Base-by-base conservation (phyloP, 2,888 invertebrate genomes). In the Venustoraphidia nigricollis region DNA sequence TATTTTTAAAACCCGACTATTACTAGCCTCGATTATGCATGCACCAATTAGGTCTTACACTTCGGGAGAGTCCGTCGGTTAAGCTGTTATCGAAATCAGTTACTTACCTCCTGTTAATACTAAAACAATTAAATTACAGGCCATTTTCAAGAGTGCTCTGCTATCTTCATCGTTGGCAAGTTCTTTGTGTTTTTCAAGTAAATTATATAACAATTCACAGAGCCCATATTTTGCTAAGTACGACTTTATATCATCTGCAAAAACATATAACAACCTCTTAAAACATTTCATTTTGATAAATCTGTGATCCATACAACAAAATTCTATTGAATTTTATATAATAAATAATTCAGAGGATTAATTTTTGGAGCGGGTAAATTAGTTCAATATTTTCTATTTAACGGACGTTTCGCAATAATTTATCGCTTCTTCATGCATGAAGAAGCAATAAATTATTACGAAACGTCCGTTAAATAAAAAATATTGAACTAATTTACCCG, bases 101-200 rank as follows among this genome's bases (percentile, higher is more conserved):
- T 36, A 44, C 54, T 61, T 66, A 89, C 90, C 91, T 68, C 89
- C 91, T 48, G 88, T 90, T 40, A 92, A 69, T 50, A 92, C 81
- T 46, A 87, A 75, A 35, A 91, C 83, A 54, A 92, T 78, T 36
- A 92, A 73, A 64, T 92, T 90, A 59, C 90, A 90, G 17, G 90
- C 87, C 62, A 85, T 75, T 67, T 89, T 90, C 66, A 88, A 74
- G 6, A 85, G 71, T 3, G 81, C 76, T 55, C 79, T 67, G 13
- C 76, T 75, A 53, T 80, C 81, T 55, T 81, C 80, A 60, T 79
- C 79, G 46, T 73, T 74, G 49, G 76, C 72, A 48, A 60, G 68
- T 56, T 67, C 72, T 61, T 73, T 80, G 58, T 81, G 78, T 56
- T 79, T 78, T 60, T 87, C 84, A 36, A 91, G 69, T 11, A 89